Conservation (phyloP, 2,113 vertebrate species). For the Tiliqua scincoides region DNA sequence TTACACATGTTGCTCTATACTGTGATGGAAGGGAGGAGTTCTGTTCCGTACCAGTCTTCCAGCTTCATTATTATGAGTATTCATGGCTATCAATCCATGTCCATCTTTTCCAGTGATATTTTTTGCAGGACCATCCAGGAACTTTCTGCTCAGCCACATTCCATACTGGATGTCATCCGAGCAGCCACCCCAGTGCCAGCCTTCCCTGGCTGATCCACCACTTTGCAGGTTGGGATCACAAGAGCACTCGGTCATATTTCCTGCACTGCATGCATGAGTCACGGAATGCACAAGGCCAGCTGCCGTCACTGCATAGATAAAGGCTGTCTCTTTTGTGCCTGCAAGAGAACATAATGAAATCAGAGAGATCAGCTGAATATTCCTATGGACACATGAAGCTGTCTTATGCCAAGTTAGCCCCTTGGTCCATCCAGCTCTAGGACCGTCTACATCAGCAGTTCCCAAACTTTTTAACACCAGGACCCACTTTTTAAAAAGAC, state of each 20-base stretch:
- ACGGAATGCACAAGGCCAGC: constrained; percentile 91
- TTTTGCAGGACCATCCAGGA: constrained; percentile 79
- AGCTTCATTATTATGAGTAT: constrained; percentile 92
- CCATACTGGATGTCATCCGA: constrained; percentile 92
- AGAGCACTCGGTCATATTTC: constrained; percentile 92
- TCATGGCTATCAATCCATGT: constrained; percentile 79
- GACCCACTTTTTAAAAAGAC: too few species aligned
- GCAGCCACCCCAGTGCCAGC: constrained; percentile 98
- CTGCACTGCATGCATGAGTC: constrained; percentile 91
- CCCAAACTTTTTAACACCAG: too few species aligned
- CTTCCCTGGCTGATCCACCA: constrained; percentile 77
- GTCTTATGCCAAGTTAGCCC: too few species aligned
- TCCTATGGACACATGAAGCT: not conserved
- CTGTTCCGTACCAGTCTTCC: constrained; percentile 88
- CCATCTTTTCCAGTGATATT: constrained; percentile 72
- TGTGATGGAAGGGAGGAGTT: not conserved
- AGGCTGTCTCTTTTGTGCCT: constrained; percentile 96
- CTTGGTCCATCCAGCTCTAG: too few species aligned
- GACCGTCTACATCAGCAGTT: too few species aligned
- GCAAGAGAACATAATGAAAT: not conserved
- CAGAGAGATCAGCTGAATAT: not conserved
- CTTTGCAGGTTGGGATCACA: constrained; percentile 84
- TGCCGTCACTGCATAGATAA: constrained; percentile 88
- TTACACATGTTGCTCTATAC: not conserved
- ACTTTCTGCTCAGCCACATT: constrained; percentile 92